phyloP scores from a whole-genome alignment of 2,113 vertebrate genomes.

The Nibea coibor region DNA sequence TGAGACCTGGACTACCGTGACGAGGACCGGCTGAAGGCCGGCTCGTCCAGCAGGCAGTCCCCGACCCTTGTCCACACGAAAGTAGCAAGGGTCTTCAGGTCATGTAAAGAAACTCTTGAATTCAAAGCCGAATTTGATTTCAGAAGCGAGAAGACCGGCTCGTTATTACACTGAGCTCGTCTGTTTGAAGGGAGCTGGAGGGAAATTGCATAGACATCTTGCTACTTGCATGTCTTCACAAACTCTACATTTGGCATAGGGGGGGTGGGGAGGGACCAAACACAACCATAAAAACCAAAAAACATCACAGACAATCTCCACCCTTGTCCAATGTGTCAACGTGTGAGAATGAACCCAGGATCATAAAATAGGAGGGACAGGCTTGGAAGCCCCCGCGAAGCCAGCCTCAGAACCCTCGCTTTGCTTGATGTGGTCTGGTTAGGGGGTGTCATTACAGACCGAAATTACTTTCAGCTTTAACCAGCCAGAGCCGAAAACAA shows the following conservation, averaged over 20 bases:
- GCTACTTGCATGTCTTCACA: slow-evolving; percentile 79
- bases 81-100: slow-evolving; percentile 69
- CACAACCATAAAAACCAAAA: slow-evolving; percentile 64
- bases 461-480: slow-evolving; percentile 29
- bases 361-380: slow-evolving; percentile 33
- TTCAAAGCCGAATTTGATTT: slow-evolving; percentile 64
- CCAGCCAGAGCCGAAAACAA: neutral
- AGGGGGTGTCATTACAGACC: neutral
- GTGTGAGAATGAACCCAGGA: slow-evolving; percentile 55
- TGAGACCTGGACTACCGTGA: slow-evolving; percentile 26
- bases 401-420: slow-evolving; percentile 39
- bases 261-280: slow-evolving; percentile 29
- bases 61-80: slow-evolving; percentile 44
- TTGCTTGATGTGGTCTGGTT: neutral
- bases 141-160: slow-evolving; percentile 29
- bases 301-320: slow-evolving; percentile 70
- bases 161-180: slow-evolving; percentile 30
- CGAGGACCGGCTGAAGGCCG: slow-evolving; percentile 31
- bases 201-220: slow-evolving; percentile 84
- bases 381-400: slow-evolving; percentile 15
- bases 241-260: slow-evolving; percentile 81
- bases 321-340: slow-evolving; percentile 67
- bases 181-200: slow-evolving; percentile 55
- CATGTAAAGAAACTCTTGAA: slow-evolving; percentile 61
- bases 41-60: slow-evolving; percentile 14